phyloP scores from a whole-genome alignment of 2,888 invertebrate genomes.

The Apeira syringaria region DNA sequence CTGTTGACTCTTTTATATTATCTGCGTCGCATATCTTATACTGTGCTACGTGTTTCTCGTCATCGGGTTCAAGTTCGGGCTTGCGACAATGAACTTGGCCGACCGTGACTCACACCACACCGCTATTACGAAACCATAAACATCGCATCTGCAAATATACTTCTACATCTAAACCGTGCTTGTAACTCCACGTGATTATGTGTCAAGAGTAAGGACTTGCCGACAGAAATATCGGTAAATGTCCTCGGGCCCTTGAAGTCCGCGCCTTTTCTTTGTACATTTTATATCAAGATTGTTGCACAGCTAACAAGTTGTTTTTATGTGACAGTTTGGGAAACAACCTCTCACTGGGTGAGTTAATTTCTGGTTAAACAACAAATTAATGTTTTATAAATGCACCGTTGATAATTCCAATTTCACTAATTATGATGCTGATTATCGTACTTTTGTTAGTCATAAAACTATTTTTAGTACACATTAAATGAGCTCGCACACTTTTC shows the following conservation, averaged over 20 bases:
- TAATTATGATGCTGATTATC: too few species aligned
- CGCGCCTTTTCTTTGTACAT: conserved; percentile 4
- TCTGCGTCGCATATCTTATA: conserved; percentile 31
- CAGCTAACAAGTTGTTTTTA: too few species aligned
- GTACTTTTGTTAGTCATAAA: too few species aligned
- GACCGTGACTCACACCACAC: conserved; percentile 77
- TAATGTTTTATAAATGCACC: too few species aligned
- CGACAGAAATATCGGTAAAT: conserved; percentile 32
- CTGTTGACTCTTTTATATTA: not conserved
- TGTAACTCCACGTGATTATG: conserved; percentile 24
- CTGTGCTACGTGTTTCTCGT: conserved; percentile 47
- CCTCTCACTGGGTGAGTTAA: too few species aligned
- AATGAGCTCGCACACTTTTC: too few species aligned
- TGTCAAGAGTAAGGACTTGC: not conserved
- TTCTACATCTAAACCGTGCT: conserved; percentile 5
- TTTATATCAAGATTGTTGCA: too few species aligned
- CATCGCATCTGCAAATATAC: conserved; percentile 59
- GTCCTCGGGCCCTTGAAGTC: conserved; percentile 39
- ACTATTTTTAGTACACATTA: too few species aligned
- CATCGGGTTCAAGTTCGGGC: conserved; percentile 79
- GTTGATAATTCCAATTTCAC: too few species aligned
- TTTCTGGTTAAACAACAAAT: too few species aligned
- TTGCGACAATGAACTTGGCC: conserved; percentile 81
- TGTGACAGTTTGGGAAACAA: too few species aligned
- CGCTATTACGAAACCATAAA: conserved; percentile 79